Evolutionary conservation across 2,113 vertebrate species (phyloP).

Genomic region (Lota lota): DNA sequence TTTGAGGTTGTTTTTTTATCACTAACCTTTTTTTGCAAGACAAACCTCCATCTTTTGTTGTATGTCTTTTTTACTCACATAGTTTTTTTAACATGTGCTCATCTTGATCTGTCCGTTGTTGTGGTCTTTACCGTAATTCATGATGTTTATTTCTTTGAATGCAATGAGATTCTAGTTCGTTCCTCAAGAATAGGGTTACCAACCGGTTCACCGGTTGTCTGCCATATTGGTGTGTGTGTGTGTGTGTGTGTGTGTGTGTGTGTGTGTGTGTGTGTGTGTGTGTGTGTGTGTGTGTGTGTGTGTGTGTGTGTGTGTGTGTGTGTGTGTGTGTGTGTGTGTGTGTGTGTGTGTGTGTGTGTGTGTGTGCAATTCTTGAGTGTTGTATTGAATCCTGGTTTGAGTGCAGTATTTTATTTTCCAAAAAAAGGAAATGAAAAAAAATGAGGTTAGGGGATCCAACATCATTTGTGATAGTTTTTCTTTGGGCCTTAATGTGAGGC

Average conservation of each 20-base stretch:
- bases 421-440: slow-evolving; percentile 7
- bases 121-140: slow-evolving; percentile 15
- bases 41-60: slow-evolving; percentile 14
- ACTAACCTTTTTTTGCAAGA: slow-evolving; percentile 17
- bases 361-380: not conserved
- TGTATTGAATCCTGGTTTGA: slow-evolving; percentile 24
- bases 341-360: not conserved
- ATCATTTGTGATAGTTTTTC: slow-evolving; percentile 3
- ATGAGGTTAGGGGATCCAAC: slow-evolving; percentile 7
- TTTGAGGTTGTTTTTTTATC: not conserved
- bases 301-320: not conserved
- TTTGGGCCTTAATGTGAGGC: slow-evolving; percentile 28
- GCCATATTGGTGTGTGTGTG: not conserved
- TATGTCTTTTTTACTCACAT: slow-evolving; percentile 5
- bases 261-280: not conserved
- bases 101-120: slow-evolving; percentile 8
- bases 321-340: not conserved
- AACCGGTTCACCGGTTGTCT: not conserved
- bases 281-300: not conserved
- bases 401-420: slow-evolving; percentile 48
- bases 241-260: not conserved
- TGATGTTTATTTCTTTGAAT: slow-evolving; percentile 24
- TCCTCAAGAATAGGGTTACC: slow-evolving; percentile 1
- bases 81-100: slow-evolving; percentile 8
- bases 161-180: slow-evolving; percentile 34